Evolutionary conservation across 53 echinoderm and acorn worm genomes (phyloP).

Genomic region (Astropecten irregularis): DNA sequence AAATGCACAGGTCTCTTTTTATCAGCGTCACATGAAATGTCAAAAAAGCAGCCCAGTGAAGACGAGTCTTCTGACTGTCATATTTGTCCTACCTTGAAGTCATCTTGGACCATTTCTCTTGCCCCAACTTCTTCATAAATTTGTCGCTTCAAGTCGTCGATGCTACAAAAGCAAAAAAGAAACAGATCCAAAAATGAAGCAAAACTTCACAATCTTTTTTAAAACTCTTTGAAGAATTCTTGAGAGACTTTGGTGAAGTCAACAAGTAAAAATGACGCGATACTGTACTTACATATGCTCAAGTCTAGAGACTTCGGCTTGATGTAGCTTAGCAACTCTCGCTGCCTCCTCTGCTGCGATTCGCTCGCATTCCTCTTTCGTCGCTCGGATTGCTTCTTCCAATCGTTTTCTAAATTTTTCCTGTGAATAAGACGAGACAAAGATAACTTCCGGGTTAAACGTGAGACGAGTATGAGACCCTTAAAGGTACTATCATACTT

Average conservation of each 20-base stretch:
- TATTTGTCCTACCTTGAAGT: constrained; percentile 83
- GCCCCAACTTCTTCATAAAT: constrained; percentile 87
- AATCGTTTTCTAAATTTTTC: constrained; percentile 76
- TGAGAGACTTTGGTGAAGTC: not conserved
- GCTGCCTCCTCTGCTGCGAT: constrained; percentile 90
- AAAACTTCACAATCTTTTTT: not conserved
- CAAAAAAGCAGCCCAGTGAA: no score
- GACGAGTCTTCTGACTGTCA: no score
- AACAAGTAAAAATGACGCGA: not conserved
- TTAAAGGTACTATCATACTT: no score
- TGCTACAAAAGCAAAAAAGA: constrained; percentile 52
- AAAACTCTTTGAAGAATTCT: no score
- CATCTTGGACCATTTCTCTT: constrained; percentile 87
- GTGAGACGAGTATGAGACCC: no score
- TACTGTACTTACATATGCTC: constrained; percentile 72
- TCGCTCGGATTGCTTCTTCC: constrained; percentile 72
- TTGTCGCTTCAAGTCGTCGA: constrained; percentile 67
- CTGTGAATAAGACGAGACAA: constrained; percentile 57
- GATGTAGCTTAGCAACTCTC: constrained; percentile 78
- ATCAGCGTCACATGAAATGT: no score
- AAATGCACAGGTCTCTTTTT: no score
- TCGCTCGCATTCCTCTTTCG: constrained; percentile 80
- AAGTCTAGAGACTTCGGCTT: constrained; percentile 69
- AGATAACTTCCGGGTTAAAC: no score
- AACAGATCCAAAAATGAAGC: no score